These are phyloP conservation scores for Graphium colonna DNA, from an alignment of 2,888 invertebrate species.

Conservation along the genomic window DNA sequence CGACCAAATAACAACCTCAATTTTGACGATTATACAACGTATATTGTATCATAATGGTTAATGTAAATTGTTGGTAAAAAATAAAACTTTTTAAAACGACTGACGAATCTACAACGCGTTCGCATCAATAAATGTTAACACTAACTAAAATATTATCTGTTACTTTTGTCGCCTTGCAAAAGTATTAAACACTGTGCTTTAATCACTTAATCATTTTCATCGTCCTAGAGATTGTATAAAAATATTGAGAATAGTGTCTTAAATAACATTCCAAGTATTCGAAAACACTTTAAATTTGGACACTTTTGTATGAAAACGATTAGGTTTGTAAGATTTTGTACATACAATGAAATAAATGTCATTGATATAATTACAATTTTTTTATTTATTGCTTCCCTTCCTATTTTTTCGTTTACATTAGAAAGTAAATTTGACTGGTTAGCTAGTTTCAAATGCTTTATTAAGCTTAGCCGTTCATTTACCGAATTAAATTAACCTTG, in stretches of 20 bases:
- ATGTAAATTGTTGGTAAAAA: constrained; percentile 14
- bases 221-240: constrained; percentile 60
- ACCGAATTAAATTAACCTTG: too few species aligned
- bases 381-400: constrained; percentile 45
- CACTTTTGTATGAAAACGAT: constrained; percentile 76
- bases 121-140: constrained; percentile 8
- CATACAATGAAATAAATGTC: constrained; percentile 80
- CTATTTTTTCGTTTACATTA: neutral
- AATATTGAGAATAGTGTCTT: constrained; percentile 75
- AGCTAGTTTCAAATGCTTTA: too few species aligned
- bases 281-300: constrained; percentile 72
- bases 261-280: constrained; percentile 75
- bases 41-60: constrained; percentile 31
- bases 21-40: constrained; percentile 42
- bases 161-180: constrained; percentile 33
- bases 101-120: constrained; percentile 14
- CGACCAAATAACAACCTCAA: constrained; percentile 57
- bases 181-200: constrained; percentile 54
- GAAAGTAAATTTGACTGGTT: too few species aligned
- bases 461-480: too few species aligned
- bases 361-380: constrained; percentile 61
- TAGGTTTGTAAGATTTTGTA: constrained; percentile 79
- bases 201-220: constrained; percentile 53
- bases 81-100: constrained; percentile 3
- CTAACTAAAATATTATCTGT: constrained; percentile 1